These are phyloP conservation scores for Huso huso DNA, from an alignment of 2,797 vertebrate species.

Conservation along the genomic window DNA sequence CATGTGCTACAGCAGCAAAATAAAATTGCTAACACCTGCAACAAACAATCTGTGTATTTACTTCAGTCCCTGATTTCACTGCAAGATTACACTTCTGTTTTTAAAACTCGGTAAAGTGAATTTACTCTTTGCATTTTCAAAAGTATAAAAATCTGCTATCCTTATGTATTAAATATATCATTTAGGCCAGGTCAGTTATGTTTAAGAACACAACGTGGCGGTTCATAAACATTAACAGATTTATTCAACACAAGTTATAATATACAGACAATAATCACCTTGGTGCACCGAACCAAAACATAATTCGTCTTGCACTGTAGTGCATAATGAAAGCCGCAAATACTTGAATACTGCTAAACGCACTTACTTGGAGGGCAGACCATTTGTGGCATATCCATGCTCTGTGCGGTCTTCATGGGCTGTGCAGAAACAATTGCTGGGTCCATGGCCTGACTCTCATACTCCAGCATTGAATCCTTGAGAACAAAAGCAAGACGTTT, in stretches of 20 bases:
- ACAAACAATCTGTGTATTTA: too few species aligned
- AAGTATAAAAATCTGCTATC: too few species aligned
- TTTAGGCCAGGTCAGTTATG: too few species aligned
- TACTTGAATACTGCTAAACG: too few species aligned
- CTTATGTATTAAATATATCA: too few species aligned
- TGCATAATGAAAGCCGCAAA: background rate
- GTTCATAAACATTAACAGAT: too few species aligned
- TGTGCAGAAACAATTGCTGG: constrained; percentile 95
- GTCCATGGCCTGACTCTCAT: constrained; percentile 89
- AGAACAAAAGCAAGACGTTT: constrained; percentile 3
- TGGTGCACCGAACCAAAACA: background rate
- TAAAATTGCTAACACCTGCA: constrained; percentile 24
- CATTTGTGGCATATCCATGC: constrained; percentile 81
- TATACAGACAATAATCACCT: background rate
- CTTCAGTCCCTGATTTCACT: too few species aligned
- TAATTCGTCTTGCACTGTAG: background rate
- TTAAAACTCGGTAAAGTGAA: too few species aligned
- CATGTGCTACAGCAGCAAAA: background rate
- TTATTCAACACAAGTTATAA: background rate
- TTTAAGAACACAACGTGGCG: too few species aligned
- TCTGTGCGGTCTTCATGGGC: constrained; percentile 85
- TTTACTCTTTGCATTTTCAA: too few species aligned
- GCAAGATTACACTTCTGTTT: too few species aligned
- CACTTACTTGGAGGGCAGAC: constrained; percentile 78
- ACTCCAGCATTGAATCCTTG: constrained; percentile 95